phyloP scores from a whole-genome alignment of 2,888 invertebrate species.

The Eucera pruinosa region DNA sequence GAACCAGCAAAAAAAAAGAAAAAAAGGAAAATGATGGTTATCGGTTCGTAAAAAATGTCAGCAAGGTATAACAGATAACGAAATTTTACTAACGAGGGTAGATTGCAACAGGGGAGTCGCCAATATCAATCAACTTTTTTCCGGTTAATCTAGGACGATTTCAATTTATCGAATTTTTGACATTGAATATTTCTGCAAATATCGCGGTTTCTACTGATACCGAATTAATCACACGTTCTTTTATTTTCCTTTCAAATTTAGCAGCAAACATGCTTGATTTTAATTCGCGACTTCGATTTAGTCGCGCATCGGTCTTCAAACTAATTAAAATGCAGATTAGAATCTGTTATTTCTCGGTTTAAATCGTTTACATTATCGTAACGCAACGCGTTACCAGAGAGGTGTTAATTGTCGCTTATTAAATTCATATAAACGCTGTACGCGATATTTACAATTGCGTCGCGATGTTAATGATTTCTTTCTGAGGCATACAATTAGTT shows the following conservation, averaged over 20 bases:
- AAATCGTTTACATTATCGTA: too few relatives aligned
- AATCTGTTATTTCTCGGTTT: neutral
- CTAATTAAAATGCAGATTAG: neutral
- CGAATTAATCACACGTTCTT: too few relatives aligned
- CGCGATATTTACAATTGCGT: neutral
- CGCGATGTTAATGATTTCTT: neutral
- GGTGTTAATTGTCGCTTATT: too few relatives aligned
- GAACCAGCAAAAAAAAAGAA: neutral
- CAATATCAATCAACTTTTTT: conserved; percentile 12
- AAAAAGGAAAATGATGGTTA: neutral
- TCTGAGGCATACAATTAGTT: neutral
- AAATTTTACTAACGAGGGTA: neutral
- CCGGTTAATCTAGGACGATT: neutral
- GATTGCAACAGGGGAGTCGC: neutral
- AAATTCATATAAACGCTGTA: too few relatives aligned
- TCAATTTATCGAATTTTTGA: neutral
- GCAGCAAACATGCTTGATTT: neutral
- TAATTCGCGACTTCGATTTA: too few relatives aligned
- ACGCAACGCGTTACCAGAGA: too few relatives aligned
- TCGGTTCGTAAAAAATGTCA: neutral
- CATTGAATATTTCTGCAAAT: neutral
- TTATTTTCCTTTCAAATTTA: neutral
- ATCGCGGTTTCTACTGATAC: neutral
- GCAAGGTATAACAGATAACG: neutral
- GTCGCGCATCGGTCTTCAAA: neutral